A percentile compares a stretch with the other conserved stretches of the same genome.
Evolutionary conservation across 2,888 invertebrate genomes (phyloP).

Genomic region (Sphaerophoria rueppellii): DNA sequence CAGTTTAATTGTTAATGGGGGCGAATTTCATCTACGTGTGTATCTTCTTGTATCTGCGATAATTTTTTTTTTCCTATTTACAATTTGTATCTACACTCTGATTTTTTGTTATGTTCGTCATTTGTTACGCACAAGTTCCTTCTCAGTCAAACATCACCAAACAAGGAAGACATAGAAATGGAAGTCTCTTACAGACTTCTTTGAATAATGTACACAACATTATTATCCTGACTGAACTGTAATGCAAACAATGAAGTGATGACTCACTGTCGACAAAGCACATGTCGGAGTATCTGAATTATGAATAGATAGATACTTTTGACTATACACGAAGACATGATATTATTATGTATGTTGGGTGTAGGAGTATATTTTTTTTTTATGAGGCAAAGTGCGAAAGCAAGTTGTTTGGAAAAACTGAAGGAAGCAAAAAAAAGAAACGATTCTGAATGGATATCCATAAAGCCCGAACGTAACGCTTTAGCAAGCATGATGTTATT

Average conservation of each 20-base stretch:
- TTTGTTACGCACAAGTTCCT: constrained; percentile 27
- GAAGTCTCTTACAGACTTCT: constrained; percentile 5
- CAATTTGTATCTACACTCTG: constrained; percentile 1
- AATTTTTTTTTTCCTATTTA: not conserved
- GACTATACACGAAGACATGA: not conserved
- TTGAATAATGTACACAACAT: constrained; percentile 57
- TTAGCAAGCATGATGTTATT: constrained; percentile 42
- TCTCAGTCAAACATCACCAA: constrained; percentile 1
- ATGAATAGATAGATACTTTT: constrained; percentile 13
- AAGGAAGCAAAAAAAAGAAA: not conserved
- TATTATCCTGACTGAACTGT: constrained; percentile 49
- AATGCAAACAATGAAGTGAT: constrained; percentile 49
- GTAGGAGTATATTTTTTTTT: not conserved
- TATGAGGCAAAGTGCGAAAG: constrained; percentile 23
- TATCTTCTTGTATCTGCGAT: constrained; percentile 1
- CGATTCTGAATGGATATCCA: constrained; percentile 17
- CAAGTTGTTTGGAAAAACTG: not conserved
- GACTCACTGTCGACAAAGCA: constrained; percentile 51
- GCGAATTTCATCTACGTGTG: not conserved
- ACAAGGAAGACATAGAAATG: constrained; percentile 1
- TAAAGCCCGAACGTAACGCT: constrained; percentile 40
- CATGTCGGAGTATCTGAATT: constrained; percentile 37
- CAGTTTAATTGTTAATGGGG: constrained; percentile 43
- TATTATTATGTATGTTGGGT: not conserved
- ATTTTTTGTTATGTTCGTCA: not conserved